A percentile compares a stretch with the other conserved stretches of the same genome.
These are phyloP conservation scores for Ciconia maguari DNA, from an alignment of 2,113 vertebrate species.

Conservation along the genomic window DNA sequence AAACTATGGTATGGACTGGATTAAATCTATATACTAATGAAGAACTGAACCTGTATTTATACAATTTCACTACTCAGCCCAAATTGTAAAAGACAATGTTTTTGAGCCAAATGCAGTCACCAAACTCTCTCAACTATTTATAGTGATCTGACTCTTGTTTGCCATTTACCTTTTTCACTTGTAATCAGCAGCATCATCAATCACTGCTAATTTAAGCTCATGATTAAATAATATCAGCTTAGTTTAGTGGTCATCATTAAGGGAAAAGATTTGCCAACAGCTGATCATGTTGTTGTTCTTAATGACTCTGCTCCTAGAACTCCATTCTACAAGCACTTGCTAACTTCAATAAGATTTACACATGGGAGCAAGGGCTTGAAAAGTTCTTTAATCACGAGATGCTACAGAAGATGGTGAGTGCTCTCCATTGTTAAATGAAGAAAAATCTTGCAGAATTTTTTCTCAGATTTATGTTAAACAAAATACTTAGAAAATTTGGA, in stretches of 20 bases:
- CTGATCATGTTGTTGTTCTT: not conserved
- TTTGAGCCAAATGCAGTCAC: not conserved
- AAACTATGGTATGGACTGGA: not conserved
- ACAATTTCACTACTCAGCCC: not conserved
- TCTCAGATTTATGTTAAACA: not conserved
- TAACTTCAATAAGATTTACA: not conserved
- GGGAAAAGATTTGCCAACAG: constrained; percentile 1
- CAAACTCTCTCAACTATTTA: not conserved
- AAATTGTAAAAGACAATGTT: not conserved
- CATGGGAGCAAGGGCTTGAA: not conserved
- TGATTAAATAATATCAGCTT: constrained; percentile 22
- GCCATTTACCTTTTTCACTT: not conserved
- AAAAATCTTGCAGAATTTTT: not conserved
- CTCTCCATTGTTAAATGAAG: not conserved
- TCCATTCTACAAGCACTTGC: not conserved
- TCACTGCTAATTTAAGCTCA: not conserved
- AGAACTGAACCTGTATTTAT: not conserved
- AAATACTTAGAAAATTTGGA: not conserved
- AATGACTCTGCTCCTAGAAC: not conserved
- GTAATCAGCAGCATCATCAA: not conserved
- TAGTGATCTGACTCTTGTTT: not conserved
- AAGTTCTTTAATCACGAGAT: not conserved
- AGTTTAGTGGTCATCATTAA: not conserved
- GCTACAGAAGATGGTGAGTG: not conserved
- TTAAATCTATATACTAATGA: not conserved